These are phyloP conservation scores for Dinomys branickii DNA, from an alignment of 2,113 vertebrate species.

Conservation along the genomic window DNA sequence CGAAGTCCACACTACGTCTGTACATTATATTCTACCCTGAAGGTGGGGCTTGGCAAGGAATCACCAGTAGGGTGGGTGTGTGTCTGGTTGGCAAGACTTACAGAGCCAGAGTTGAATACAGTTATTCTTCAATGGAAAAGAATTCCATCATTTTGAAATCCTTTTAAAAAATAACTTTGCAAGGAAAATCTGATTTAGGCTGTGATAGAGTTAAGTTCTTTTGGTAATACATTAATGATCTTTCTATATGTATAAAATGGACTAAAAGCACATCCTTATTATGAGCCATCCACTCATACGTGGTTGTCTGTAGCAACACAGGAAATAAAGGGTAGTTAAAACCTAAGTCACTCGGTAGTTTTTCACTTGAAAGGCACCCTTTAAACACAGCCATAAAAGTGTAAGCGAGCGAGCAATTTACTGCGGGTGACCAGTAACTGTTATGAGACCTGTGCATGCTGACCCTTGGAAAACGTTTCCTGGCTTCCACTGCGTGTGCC, in stretches of 20 bases:
- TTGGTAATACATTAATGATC: neutral
- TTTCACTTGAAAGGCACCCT: neutral
- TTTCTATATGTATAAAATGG: neutral
- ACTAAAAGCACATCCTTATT: neutral
- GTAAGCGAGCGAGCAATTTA: neutral
- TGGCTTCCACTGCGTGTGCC: neutral
- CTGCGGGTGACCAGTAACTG: neutral
- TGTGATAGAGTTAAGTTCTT: neutral
- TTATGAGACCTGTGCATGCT: neutral
- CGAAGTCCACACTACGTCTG: neutral
- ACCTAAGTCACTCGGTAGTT: neutral
- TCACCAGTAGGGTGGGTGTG: neutral
- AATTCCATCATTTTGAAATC: constrained; percentile 28
- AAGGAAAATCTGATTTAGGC: neutral
- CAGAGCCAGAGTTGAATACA: neutral
- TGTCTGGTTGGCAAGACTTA: neutral
- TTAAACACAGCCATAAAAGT: neutral
- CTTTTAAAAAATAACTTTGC: neutral
- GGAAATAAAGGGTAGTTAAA: neutral
- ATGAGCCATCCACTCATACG: neutral
- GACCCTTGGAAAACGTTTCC: no score
- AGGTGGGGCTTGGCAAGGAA: neutral
- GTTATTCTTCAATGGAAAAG: constrained; percentile 12
- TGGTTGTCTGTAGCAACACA: neutral
- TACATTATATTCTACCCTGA: neutral